Evolutionary conservation across 2,113 vertebrate genomes (phyloP), one percentile per base, ranked within the genome.

Genomic region (Proterorhinus semilunaris): DNA sequence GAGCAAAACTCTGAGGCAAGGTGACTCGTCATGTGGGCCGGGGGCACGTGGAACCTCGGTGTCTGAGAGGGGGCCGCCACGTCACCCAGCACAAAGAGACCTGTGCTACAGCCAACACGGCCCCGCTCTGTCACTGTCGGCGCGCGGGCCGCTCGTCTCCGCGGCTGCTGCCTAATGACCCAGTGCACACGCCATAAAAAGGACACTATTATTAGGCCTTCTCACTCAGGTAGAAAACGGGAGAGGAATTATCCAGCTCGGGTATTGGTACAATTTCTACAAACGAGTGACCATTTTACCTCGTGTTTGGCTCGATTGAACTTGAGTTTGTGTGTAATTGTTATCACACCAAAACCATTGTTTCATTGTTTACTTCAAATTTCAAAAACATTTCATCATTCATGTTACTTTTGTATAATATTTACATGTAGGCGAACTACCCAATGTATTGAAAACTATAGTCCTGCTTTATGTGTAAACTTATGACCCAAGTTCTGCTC

Each of bases 121-220:
- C 66, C 66, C 45, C 79, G 72, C 79, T 88, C 75, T 47, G 69
- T 89, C 87, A 86, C 52, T 85, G 85, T 84, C 85, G 58, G 53
- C 72, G 36, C 46, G 57, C 65, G 80, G 81, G 84, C 80, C 81
- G 79, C 61, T 74, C 58, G 48, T 66, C 65, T 69, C 62, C 68
- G 74, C 81, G 46, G 16, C 52, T 42, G 76, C 74, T 62, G 78
- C 73, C 79, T 91, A 90, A 90, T 88, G 87, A 85, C 79, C 88
- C 87, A 49, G 68, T 61, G 42, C 65, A 6, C 48, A 62, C 76
- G 77, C 68, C 77, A 72, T 69, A 79, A 79, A 69, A 83, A 69
- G 71, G 65, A 78, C 69, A 48, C 66, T 74, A 58, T 83, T 83
- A 86, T 90, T 81, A 83, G 72, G 83, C 86, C 71, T 80, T 61